Conservation (phyloP, 2,888 invertebrate species). For the Caenorhabditis drosophilae region DNA sequence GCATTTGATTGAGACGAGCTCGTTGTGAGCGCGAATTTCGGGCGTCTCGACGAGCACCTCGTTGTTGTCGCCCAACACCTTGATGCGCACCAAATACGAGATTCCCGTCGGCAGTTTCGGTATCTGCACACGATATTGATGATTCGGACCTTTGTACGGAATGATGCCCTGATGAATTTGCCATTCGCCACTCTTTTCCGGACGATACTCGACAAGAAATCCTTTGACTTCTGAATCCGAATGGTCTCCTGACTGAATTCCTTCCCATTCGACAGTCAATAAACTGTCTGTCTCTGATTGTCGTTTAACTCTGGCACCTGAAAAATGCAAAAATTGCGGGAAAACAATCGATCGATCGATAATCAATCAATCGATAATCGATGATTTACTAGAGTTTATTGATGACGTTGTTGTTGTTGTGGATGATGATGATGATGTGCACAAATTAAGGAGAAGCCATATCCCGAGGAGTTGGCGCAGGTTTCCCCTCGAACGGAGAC, state of each 20-base stretch:
- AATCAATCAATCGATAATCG: background rate
- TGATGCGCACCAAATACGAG: conserved; percentile 68
- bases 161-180: conserved; percentile 68
- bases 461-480: conserved; percentile 37
- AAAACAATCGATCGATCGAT: background rate
- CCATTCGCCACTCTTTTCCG: conserved; percentile 66
- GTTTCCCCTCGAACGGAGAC: conserved; percentile 50
- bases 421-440: conserved; percentile 7
- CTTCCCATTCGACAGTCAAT: conserved; percentile 69
- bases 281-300: conserved; percentile 59
- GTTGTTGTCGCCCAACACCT: conserved; percentile 65
- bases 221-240: conserved; percentile 67
- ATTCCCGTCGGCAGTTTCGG: conserved; percentile 67
- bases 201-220: conserved; percentile 68
- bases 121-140: conserved; percentile 68
- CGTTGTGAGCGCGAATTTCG: conserved; percentile 68
- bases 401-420: too few species aligned
- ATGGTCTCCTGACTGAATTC: conserved; percentile 68
- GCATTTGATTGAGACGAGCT: conserved; percentile 68
- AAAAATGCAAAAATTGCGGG: conserved; percentile 1
- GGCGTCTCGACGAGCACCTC: conserved; percentile 68
- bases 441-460: conserved; percentile 29
- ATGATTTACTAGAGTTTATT: conserved; percentile 26
- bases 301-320: conserved; percentile 48
- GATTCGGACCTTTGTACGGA: conserved; percentile 69